Base-by-base conservation (phyloP, 2,888 invertebrate genomes). In the Priocnemis perturbator region DNA sequence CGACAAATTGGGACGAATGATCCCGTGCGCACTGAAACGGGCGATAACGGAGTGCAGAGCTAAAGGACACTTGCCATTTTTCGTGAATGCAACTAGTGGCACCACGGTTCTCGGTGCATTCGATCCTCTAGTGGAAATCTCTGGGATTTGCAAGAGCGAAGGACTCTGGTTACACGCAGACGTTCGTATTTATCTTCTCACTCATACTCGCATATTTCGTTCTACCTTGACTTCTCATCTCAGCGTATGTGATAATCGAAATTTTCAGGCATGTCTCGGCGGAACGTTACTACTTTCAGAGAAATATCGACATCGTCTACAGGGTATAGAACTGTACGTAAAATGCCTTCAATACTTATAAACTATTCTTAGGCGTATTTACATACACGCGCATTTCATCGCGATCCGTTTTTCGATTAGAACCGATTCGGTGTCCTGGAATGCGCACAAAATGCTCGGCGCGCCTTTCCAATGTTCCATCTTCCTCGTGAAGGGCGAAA, bases 71-170 rank as follows among this genome's bases (percentile, higher is more conserved):
- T 85, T 90, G 52, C 95, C 95, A 0, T 90, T 95, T 67, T 91
- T 94, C 84, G 94, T 95, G 0, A 94, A 94, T 77, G 94, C 93
- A 0, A 95, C 94, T 0, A 93, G 93, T 1, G 96, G 96, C 0
- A 95, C 96, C 0, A 97, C 96, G 0, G 96, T 97, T 0, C 88
- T 96, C 9, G 96, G 96, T 0, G 94, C 96, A 0, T 95, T 95
- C 76, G 97, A 97, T 87, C 93, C 95, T 14, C 85, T 97, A 20
- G 89, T 91, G 0, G 90, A 90, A 45, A 91, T 96, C 14, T 93
- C 95, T 0, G 91, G 92, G 63, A 87, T 96, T 14, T 96, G 96
- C 81, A 83, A 91, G 73, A 91, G 92, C 71, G 90, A 95, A 84
- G 89, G 90, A 0, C 84, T 96, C 9, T 96, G 96, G 96, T 89